Evolutionary conservation across 2,113 vertebrate genomes (phyloP).

Genomic region (Brachyistius frenatus): DNA sequence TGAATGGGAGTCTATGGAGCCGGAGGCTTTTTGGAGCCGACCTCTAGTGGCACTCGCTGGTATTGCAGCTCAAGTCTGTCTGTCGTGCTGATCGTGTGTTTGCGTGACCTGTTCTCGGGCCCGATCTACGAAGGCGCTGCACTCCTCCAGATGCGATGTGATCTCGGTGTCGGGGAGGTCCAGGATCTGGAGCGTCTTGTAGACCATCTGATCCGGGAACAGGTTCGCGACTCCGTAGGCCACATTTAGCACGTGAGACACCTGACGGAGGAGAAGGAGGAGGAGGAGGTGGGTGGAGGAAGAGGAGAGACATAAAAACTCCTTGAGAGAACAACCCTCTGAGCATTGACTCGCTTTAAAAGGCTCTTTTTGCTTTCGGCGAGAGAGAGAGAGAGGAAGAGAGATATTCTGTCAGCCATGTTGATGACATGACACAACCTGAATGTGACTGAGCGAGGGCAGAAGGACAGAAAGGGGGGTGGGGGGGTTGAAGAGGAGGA

Average conservation of each 20-base stretch:
- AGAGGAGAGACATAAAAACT: not conserved
- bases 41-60: too few species aligned
- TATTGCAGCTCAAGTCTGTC: too few species aligned
- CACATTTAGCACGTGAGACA: constrained; percentile 95
- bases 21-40: too few species aligned
- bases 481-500: constrained; percentile 13
- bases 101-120: constrained; percentile 59
- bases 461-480: constrained; percentile 22
- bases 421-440: constrained; percentile 56
- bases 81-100: not conserved
- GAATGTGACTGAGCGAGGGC: constrained; percentile 42
- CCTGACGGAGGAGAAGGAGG: constrained; percentile 77
- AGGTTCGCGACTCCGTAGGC: constrained; percentile 91
- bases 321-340: constrained; percentile 37
- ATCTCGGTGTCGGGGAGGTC: constrained; percentile 94
- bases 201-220: constrained; percentile 84
- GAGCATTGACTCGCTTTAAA: constrained; percentile 27
- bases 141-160: constrained; percentile 83
- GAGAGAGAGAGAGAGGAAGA: constrained; percentile 19
- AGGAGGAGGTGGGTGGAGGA: not conserved
- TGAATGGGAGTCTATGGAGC: too few species aligned
- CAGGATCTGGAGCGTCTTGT: constrained; percentile 87
- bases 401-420: constrained; percentile 46
- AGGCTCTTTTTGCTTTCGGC: constrained; percentile 13
- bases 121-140: constrained; percentile 69